Base-by-base conservation (phyloP, 2,888 invertebrate species). In the Drosophila phalerata region DNA sequence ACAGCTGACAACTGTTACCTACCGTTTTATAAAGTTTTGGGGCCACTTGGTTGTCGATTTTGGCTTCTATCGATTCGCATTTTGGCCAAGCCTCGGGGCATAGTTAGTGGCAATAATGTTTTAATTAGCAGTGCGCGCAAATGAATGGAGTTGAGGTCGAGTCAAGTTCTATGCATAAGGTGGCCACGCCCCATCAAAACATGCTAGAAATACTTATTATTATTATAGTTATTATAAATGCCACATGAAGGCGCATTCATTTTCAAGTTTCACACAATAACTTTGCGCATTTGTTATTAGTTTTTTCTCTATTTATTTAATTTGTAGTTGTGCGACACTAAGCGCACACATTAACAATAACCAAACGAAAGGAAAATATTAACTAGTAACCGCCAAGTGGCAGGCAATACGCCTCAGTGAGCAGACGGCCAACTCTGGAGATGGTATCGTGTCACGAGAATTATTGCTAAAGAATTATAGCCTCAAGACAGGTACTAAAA, bases 21-120 rank as follows among this genome's bases (percentile, higher is more conserved):
- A 78, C 76, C 67, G 76, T 78, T 77, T 77, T 40, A 57, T 62
- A 47, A 43, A 58, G 15, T 37, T 58, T 72, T 69, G 61, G 73
- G 66, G 72, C 72, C 74, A 77, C 69, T 77, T 68, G 79, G 34
- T 47, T 72, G 75, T 53, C 63, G 53, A 62, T 62, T 78, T 66
- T 51, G 43, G 56, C 43, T 70, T 62, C 69, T 51, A 74, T 74
- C 58, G 61, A 67, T 68, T 79, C 60, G 64, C 67, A 52, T 51
- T 61, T 64, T 38, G 53, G 25, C 45, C 22, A 43, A 79, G 84
- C 88, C 88, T 82, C 84, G 83, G 76, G 88, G 69, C 77, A 69
- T 68, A 69, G 82, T 73, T 87, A 56, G 81, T 69, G 71, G 70
- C 67, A 77, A 79, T 81, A 84, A 84, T 84, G 80, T 84, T 85